phyloP scores from a whole-genome alignment of 2,113 vertebrate genomes.

The Odontesthes bonariensis region DNA sequence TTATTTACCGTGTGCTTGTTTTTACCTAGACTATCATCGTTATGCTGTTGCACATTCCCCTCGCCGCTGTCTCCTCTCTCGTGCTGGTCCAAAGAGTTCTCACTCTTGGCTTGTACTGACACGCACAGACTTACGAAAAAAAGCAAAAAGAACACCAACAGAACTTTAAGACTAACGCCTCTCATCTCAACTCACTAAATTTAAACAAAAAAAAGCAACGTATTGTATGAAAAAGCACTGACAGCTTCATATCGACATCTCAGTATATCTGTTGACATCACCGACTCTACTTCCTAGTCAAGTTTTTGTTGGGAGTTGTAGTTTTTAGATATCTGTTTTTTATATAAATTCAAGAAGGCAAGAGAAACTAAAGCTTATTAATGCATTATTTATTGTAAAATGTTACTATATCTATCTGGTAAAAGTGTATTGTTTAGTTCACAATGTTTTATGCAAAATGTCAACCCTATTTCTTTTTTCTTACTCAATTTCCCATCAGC shows the following conservation, averaged over 20 bases:
- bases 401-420: neutral
- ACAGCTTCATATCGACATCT: constrained; percentile 57
- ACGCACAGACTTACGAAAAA: constrained; percentile 38
- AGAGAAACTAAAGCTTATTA: neutral
- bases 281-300: constrained; percentile 61
- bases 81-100: constrained; percentile 14
- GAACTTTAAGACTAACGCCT: constrained; percentile 1
- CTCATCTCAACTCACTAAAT: constrained; percentile 58
- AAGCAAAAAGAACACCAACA: constrained; percentile 45
- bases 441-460: rapidly evolving
- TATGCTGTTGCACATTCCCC: constrained; percentile 10
- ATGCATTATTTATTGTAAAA: neutral
- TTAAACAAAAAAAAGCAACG: constrained; percentile 25
- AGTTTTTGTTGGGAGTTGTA: constrained; percentile 67
- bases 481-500: constrained; percentile 58
- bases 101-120: constrained; percentile 20
- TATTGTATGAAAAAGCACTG: constrained; percentile 24
- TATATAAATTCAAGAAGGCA: rapidly evolving
- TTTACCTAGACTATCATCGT: neutral
- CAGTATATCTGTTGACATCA: constrained; percentile 45
- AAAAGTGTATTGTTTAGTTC: neutral
- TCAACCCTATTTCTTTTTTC: neutral
- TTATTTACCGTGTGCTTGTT: constrained; percentile 16
- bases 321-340: constrained; percentile 16
- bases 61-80: constrained; percentile 25